These are phyloP conservation scores for Caenorhabditis drosophilae DNA, from an alignment of 2,888 invertebrate species.

Conservation along the genomic window DNA sequence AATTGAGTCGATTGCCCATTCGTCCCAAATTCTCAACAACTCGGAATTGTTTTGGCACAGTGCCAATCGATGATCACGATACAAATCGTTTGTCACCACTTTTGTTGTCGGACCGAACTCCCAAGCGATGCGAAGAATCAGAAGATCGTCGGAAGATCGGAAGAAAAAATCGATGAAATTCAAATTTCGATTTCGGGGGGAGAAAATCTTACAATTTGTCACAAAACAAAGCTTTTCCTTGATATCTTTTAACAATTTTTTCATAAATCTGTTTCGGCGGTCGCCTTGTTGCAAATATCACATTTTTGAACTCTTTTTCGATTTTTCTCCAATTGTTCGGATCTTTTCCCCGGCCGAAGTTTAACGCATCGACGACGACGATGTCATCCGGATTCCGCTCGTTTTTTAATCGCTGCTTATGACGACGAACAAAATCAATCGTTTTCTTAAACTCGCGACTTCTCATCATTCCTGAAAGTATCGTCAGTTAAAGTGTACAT, in stretches of 20 bases:
- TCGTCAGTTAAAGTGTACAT: too few species aligned
- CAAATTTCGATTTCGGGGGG: background rate
- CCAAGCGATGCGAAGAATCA: slow-evolving; percentile 32
- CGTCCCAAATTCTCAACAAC: slow-evolving; percentile 18
- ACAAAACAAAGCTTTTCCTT: slow-evolving; percentile 18
- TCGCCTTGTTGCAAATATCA: slow-evolving; percentile 15
- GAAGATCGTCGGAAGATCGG: slow-evolving; percentile 46
- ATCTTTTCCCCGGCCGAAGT: slow-evolving; percentile 17
- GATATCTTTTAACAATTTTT: slow-evolving; percentile 11
- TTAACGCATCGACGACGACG: slow-evolving; percentile 31
- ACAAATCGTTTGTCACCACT: slow-evolving; percentile 42
- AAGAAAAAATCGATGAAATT: background rate
- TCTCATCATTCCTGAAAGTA: too few species aligned
- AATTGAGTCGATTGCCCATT: slow-evolving; percentile 14
- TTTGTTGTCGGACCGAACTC: slow-evolving; percentile 30
- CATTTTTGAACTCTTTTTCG: background rate
- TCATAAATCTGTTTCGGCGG: slow-evolving; percentile 5
- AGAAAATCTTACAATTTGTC: slow-evolving; percentile 18
- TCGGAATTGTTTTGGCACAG: slow-evolving; percentile 6
- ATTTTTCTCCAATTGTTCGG: slow-evolving; percentile 9
- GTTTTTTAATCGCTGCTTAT: slow-evolving; percentile 5
- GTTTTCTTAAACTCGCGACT: too few species aligned
- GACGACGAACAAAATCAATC: too few species aligned
- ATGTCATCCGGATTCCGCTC: slow-evolving; percentile 1
- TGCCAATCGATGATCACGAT: slow-evolving; percentile 22